Evolutionary conservation across 2,888 invertebrate species (phyloP).

Genomic region (Chymomyza caudatula): DNA sequence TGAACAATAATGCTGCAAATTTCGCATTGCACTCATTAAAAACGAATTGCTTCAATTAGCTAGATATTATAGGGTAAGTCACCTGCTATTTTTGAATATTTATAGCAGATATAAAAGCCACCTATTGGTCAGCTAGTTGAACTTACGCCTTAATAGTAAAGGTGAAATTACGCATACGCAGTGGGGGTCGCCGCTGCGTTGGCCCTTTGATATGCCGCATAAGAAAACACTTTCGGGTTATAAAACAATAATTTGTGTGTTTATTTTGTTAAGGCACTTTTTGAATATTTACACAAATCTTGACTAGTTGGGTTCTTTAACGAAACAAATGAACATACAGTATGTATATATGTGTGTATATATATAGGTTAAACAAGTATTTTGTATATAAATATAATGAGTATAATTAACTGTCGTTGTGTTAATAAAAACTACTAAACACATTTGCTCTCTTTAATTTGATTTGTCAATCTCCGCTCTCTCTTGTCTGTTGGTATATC

Average conservation of each 20-base stretch:
- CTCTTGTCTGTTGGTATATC: conserved; percentile 4
- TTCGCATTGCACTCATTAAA: background rate
- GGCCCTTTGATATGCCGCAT: background rate
- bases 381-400: conserved; percentile 40
- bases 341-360: too few relatives aligned
- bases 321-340: background rate
- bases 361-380: background rate
- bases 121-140: conserved; percentile 7
- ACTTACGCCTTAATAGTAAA: conserved; percentile 24
- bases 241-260: conserved; percentile 30
- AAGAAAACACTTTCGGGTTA: conserved; percentile 38
- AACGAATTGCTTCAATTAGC: background rate
- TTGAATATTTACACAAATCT: conserved; percentile 53
- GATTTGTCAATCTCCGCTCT: background rate
- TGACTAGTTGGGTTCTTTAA: conserved; percentile 51
- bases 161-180: conserved; percentile 37
- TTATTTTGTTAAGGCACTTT: conserved; percentile 43
- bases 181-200: background rate
- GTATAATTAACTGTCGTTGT: conserved; percentile 45
- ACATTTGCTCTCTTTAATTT: background rate
- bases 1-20: background rate
- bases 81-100: conserved; percentile 41
- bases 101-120: conserved; percentile 22
- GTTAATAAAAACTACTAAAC: background rate
- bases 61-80: conserved; percentile 16